Evolutionary conservation across 2,113 vertebrate species (phyloP).

Genomic region (Polypterus senegalus): DNA sequence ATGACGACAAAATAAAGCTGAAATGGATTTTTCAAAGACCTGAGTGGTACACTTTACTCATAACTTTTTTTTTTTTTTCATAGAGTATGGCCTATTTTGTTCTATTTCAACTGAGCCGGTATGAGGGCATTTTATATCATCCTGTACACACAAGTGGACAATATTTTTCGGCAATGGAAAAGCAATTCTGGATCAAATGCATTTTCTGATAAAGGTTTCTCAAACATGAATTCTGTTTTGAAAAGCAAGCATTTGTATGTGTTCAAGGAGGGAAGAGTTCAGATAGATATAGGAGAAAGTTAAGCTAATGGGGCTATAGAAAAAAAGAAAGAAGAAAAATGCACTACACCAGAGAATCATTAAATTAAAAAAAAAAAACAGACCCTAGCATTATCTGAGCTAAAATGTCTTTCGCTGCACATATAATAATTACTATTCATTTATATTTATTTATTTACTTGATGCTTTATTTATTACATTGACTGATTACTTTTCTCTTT

Average conservation of each 20-base stretch:
- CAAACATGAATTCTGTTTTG: conserved; percentile 59
- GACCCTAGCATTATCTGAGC: no score
- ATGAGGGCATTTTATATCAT: conserved; percentile 86
- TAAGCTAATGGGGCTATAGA: no score
- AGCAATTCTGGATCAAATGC: conserved; percentile 60
- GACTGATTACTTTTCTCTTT: no score
- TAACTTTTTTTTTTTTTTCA: conserved; percentile 75
- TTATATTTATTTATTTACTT: no score
- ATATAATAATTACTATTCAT: no score
- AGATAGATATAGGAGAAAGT: conserved; percentile 16
- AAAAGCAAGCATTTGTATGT: conserved; percentile 46
- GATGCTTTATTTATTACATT: no score
- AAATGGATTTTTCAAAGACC: conserved; percentile 76
- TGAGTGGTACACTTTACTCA: conserved; percentile 83
- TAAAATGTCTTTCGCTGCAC: no score
- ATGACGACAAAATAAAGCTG: conserved; percentile 80
- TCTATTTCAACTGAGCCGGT: conserved; percentile 69
- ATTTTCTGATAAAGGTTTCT: conserved; percentile 61
- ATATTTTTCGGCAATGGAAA: conserved; percentile 56
- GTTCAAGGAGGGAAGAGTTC: conserved; percentile 32
- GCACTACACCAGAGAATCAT: no score
- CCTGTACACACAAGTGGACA: conserved; percentile 77
- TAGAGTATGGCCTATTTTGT: conserved; percentile 75
- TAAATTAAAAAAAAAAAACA: no score
- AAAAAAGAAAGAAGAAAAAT: background rate